Percentiles rank a stretch among this genome's conserved stretches.
These are phyloP conservation scores for Hirudo medicinalis DNA, from an alignment of 1,140 invertebrate genomes.

Conservation along the genomic window DNA sequence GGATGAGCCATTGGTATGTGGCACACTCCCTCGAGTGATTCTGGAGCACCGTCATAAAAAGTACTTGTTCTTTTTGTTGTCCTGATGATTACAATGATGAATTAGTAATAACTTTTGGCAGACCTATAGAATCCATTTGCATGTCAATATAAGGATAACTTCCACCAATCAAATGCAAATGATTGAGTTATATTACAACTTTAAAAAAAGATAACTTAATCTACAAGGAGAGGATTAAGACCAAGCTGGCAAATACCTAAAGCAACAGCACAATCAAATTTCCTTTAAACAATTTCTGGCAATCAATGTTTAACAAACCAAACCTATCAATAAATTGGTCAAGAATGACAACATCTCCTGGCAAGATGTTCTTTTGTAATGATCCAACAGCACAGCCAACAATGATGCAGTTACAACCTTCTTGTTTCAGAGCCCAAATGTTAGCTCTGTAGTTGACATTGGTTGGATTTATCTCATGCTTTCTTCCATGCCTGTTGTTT, in stretches of 20 bases:
- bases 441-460: slow-evolving; percentile 92
- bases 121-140: too few species aligned
- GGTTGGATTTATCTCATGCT: slow-evolving; percentile 65
- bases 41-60: slow-evolving; percentile 68
- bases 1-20: slow-evolving; percentile 82
- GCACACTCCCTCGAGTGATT: slow-evolving; percentile 56
- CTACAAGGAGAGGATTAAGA: too few species aligned
- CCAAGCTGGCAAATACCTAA: too few species aligned
- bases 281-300: too few species aligned
- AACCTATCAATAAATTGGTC: slow-evolving; percentile 86
- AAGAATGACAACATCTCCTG: slow-evolving; percentile 75
- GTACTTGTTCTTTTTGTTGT: slow-evolving; percentile 59
- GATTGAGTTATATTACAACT: too few species aligned
- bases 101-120: too few species aligned
- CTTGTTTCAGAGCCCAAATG: slow-evolving; percentile 74
- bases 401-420: slow-evolving; percentile 80
- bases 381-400: slow-evolving; percentile 85
- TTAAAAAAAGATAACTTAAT: too few species aligned
- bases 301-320: background rate
- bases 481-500: slow-evolving; percentile 62
- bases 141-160: too few species aligned
- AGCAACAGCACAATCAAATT: too few species aligned
- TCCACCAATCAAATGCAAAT: too few species aligned
- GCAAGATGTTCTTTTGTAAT: slow-evolving; percentile 67
- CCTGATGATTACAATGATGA: slow-evolving; percentile 33